Base-by-base conservation (phyloP, 2,797 vertebrate genomes). In the Anguilla obscura region DNA sequence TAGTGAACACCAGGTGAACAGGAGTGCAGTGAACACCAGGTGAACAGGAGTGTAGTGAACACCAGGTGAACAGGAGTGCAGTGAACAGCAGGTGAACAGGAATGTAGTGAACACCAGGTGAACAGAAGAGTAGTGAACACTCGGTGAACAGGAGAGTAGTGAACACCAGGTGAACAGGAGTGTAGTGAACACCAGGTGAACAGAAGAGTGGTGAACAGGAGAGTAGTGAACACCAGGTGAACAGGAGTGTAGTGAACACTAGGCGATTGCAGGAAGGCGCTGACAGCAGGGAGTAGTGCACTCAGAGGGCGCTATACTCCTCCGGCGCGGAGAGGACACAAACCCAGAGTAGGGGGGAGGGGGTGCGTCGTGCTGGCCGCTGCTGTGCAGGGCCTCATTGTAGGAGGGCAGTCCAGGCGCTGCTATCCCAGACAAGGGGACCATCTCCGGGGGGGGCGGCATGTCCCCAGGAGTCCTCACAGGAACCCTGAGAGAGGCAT, bases 301-400 rank as follows among this genome's bases (percentile, higher is more conserved):
- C 36, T 33, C 5, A 14, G 30, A 36, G 16, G 4, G 33, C 45
- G 33, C 40, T 79, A 21, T 40, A 45, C 36, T 45, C 69, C n/a
- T 33, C 27, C 69, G 12, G 3, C 24, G 0, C 24, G 27, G 88
- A 40, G 36, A 3, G 40, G 7, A 24, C 1, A 52, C 92, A 91
- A 91, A 96, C 96, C 95, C 95, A 74, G 95, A 93, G 87, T 96
- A 96, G 1, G 96, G 94, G 0, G 96, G 96, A 16, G 96, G 96
- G 0, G 94, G 94, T 10, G 94, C 94, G 58, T 96, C 95, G 0
- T 96, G 92, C 87, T 94, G 93, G 3, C 95, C 95, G 2, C 93
- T 94, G 89, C 16, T 88, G 88, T 84, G 86, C 88, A 96, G 89
- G 90, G 94, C 95, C 10, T 96, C 95, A 0, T 86, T 94, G 93